Evolutionary conservation across 2,888 invertebrate species (phyloP).

Genomic region (Oligia fasciuncula): DNA sequence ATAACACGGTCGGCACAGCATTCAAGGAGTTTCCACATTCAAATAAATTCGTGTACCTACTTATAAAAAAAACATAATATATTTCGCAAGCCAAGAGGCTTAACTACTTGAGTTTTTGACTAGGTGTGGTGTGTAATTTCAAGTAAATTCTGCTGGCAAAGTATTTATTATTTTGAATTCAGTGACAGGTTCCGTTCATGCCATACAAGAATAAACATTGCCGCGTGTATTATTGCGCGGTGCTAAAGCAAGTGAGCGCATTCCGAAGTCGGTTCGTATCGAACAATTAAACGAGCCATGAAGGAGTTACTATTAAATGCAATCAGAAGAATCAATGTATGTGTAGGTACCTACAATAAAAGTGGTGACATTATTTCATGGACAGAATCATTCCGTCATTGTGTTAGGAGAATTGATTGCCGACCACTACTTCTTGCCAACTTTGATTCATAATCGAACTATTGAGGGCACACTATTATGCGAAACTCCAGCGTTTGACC

Average conservation of each 20-base stretch:
- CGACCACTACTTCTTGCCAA: constrained; percentile 52
- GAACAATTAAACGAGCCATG: constrained; percentile 46
- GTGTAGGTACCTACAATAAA: constrained; percentile 13
- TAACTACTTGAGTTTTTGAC: background rate
- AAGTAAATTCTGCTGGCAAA: constrained; percentile 6
- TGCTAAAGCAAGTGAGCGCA: constrained; percentile 34
- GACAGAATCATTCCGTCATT: constrained; percentile 58
- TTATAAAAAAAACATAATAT: background rate
- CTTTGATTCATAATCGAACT: constrained; percentile 63
- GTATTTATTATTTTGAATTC: constrained; percentile 28
- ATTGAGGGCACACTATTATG: constrained; percentile 56
- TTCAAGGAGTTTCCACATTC: constrained; percentile 27
- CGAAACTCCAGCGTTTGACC: constrained; percentile 61
- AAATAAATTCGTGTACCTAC: background rate
- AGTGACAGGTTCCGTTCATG: constrained; percentile 42
- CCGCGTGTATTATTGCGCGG: constrained; percentile 17
- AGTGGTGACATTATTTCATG: constrained; percentile 55
- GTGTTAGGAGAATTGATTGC: constrained; percentile 50
- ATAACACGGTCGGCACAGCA: constrained; percentile 31
- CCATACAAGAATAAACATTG: constrained; percentile 33
- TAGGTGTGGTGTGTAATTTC: constrained; percentile 37
- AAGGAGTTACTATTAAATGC: constrained; percentile 55
- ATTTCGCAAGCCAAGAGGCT: background rate
- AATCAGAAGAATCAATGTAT: constrained; percentile 51
- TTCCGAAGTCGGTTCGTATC: constrained; percentile 32